These are phyloP conservation scores for Coelopa frigida DNA, from an alignment of 1,140 invertebrate species.

Conservation along the genomic window DNA sequence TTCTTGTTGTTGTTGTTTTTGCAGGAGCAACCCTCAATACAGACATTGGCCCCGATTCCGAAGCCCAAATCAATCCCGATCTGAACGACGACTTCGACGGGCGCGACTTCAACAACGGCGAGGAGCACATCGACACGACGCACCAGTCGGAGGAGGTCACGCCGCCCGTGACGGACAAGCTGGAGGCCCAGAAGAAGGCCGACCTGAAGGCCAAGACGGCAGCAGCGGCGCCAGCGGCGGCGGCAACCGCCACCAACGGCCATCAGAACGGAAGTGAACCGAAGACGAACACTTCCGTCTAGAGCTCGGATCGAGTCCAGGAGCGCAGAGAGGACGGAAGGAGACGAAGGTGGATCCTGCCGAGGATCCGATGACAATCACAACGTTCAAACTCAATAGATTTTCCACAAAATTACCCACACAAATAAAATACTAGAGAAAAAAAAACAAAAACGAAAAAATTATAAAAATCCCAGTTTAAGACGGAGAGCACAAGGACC, in stretches of 20 bases:
- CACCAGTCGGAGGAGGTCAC: constrained; percentile 40
- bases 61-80: constrained; percentile 43
- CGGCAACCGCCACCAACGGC: constrained; percentile 20
- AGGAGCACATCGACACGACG: constrained; percentile 41
- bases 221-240: background rate
- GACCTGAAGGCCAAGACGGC: constrained; percentile 26
- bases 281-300: constrained; percentile 42
- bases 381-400: too few species aligned
- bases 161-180: constrained; percentile 40
- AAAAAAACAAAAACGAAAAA: too few species aligned
- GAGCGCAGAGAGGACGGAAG: too few species aligned
- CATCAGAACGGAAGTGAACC: constrained; percentile 25
- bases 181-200: constrained; percentile 40
- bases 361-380: too few species aligned
- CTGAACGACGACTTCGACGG: constrained; percentile 37
- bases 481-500: too few species aligned
- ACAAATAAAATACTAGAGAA: too few species aligned
- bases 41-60: constrained; percentile 42
- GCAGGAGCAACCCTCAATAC: constrained; percentile 43
- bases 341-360: too few species aligned
- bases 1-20: constrained; percentile 45
- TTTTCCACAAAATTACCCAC: too few species aligned
- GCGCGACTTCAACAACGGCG: constrained; percentile 31
- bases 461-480: too few species aligned
- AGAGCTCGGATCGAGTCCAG: too few species aligned